Percentiles rank a stretch among this genome's conserved stretches.
phyloP scores from a whole-genome alignment of 2,888 invertebrate genomes.

The Euspilapteryx auroguttella region DNA sequence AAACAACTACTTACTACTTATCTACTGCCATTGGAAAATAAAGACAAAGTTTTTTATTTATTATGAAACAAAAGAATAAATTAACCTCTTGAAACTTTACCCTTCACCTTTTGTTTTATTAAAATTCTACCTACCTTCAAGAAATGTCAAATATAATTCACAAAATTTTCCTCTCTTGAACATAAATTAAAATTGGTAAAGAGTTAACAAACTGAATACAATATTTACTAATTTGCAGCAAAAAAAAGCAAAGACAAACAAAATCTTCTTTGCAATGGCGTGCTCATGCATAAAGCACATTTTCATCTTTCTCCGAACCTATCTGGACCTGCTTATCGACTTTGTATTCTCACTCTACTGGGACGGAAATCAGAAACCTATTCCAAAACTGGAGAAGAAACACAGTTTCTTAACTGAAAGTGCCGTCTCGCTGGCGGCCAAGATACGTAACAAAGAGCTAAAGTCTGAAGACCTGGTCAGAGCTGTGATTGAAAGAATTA shows the following conservation, averaged over 20 bases:
- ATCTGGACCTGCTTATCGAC: conserved; percentile 33
- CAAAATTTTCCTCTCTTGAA: too few species aligned
- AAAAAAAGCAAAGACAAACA: conserved; percentile 24
- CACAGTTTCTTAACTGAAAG: conserved; percentile 55
- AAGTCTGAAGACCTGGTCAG: conserved; percentile 71
- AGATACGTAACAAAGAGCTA: conserved; percentile 65
- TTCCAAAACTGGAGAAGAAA: conserved; percentile 32
- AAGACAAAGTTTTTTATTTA: too few species aligned
- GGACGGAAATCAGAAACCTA: conserved; percentile 21
- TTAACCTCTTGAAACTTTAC: too few species aligned
- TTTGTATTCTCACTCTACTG: conserved; percentile 28
- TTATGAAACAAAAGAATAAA: too few species aligned
- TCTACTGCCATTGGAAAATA: too few species aligned
- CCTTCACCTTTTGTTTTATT: too few species aligned
- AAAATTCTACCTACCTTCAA: too few species aligned
- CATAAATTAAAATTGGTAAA: too few species aligned
- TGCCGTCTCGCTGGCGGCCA: conserved; percentile 66
- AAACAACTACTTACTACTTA: too few species aligned
- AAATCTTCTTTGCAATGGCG: conserved; percentile 31
- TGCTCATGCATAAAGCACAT: conserved; percentile 25
- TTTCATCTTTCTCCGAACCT: conserved; percentile 26
- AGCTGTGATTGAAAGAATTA: conserved; percentile 76
- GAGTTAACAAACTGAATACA: too few species aligned
- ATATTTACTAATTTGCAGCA: too few species aligned
- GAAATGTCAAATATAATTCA: too few species aligned